Conservation (phyloP, 2,888 invertebrate species). For the Volucella bombylans region DNA sequence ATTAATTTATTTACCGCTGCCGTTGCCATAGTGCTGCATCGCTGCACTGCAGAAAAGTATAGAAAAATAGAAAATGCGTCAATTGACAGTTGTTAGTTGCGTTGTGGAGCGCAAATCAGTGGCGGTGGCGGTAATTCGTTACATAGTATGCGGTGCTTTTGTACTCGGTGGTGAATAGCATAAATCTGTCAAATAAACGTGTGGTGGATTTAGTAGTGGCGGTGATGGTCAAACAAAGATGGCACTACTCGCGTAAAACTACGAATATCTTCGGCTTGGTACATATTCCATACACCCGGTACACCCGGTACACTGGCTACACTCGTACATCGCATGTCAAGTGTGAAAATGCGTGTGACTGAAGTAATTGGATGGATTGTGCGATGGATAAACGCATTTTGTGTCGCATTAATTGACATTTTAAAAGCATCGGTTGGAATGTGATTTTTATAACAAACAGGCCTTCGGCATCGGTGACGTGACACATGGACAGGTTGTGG, state of each 20-base stretch:
- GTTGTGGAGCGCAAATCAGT: slow-evolving; percentile 42
- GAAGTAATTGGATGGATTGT: slow-evolving; percentile 69
- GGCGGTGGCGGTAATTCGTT: slow-evolving; percentile 57
- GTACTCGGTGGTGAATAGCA: slow-evolving; percentile 65
- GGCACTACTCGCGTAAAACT: slow-evolving; percentile 21
- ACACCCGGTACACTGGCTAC: too few relatives aligned
- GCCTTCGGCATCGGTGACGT: background rate
- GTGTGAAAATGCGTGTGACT: slow-evolving; percentile 72
- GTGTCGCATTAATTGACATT: slow-evolving; percentile 67
- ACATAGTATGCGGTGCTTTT: slow-evolving; percentile 63
- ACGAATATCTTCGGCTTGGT: too few relatives aligned
- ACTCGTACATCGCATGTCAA: slow-evolving; percentile 56
- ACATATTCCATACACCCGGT: too few relatives aligned
- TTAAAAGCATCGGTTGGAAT: slow-evolving; percentile 45
- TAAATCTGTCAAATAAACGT: slow-evolving; percentile 72
- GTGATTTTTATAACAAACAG: slow-evolving; percentile 10
- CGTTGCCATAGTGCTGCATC: slow-evolving; percentile 7
- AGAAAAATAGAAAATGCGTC: slow-evolving; percentile 57
- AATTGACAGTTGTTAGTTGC: slow-evolving; percentile 71
- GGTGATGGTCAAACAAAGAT: slow-evolving; percentile 68
- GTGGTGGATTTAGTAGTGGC: slow-evolving; percentile 72
- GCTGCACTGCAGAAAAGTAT: slow-evolving; percentile 2
- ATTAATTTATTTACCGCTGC: slow-evolving; percentile 70
- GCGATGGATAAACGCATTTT: slow-evolving; percentile 55
- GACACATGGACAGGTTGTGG: background rate